Evolutionary conservation across 1,140 invertebrate species (phyloP), one percentile per base, ranked within the genome.

Genomic region (Lepidurus couesii): DNA sequence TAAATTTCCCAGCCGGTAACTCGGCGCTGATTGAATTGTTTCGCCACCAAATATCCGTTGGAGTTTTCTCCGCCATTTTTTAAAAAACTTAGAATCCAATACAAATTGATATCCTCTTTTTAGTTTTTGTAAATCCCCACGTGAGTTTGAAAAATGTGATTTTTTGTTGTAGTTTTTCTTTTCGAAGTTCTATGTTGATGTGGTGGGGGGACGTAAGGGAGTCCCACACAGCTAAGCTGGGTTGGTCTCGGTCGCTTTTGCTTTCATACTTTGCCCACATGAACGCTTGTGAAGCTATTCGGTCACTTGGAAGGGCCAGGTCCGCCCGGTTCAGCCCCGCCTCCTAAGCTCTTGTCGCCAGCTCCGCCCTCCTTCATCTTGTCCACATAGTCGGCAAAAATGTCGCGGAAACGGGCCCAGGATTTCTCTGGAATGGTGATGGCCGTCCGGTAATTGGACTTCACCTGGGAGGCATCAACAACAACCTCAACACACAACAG

Each of bases 391-490:
- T 98, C 95, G 82, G 92, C 91, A 83, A 98, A 92, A 84, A 98
- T 95, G 88, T 98, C 96, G 81, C 96, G 92, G 90, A 98, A 98
- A 82, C 94, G 91, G 79, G 91, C 90, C 96, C 96, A 98, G 81
- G 96, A 97, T 86, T 97, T 96, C 86, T 98, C 96, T 81, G 96
- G 96, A 85, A 98, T 95, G 82, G 96, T 98, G 85, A 98, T 97
- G 81, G 96, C 95, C 83, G 96, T 97, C 87, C 96, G 93, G 88
- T 97, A 98, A 87, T 97, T 97, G 83, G 94, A 95, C 86, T 98
- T 96, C 80, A 98, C 96, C 95, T 97, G 85, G 85, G 86, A 75
- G 80, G 34, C 42, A 65, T 65, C 53, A 65, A 65, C 53, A 65
- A 65, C 53, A 65, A 65, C 53, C 53, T 65, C 53, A 65, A 65